Evolutionary conservation across 2,113 vertebrate species (phyloP), one percentile per base, ranked within the genome.

Genomic region (Zingel zingel): DNA sequence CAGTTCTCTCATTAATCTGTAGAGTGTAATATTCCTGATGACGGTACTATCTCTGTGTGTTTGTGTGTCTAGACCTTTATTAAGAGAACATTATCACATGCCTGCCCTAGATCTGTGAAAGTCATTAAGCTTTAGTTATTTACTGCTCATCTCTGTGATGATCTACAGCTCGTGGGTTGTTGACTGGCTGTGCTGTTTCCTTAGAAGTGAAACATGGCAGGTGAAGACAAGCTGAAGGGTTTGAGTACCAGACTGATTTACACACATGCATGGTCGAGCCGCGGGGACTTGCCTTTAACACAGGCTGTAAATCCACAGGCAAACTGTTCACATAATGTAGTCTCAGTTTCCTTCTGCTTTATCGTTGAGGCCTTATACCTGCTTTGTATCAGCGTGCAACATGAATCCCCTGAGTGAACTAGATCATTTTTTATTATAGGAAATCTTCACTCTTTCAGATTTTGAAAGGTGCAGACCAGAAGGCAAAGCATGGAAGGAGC

Each of bases 231-330:
- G 19, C 39, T 47, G 15, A 16, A 73, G 15, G 19, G 11, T 51
- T 51, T 64, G 36, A 57, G 61, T 36, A 65, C 14, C 30, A 5
- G 56, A 19, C 25, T 74, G 59, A 76, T 72, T 75, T 27, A 68
- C 33, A 61, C 9, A 1, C 25, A 61, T 36, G 64, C 30, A 62
- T 39, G 14, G 43, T 67, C 33, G 15, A 23, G 47, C 19, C 6
- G 6, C 39, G 53, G n/a, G 47, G 45, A 14, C 14, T 6, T 3
- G 13, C 59, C 21, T 66, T 16, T 8, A 36, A n/a, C 30, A 16
- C 33, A 9, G 19, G 36, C 82, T 21, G 53, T 77, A 82, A 86
- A 84, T 74, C 51, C 61, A 62, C 78, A 54, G 67, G 25, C 25
- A n/a, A n/a, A 45, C 61, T 58, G 65, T 66, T 77, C 45, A 57